Evolutionary conservation across 2,888 invertebrate species (phyloP).

Genomic region (Rhingia campestris): DNA sequence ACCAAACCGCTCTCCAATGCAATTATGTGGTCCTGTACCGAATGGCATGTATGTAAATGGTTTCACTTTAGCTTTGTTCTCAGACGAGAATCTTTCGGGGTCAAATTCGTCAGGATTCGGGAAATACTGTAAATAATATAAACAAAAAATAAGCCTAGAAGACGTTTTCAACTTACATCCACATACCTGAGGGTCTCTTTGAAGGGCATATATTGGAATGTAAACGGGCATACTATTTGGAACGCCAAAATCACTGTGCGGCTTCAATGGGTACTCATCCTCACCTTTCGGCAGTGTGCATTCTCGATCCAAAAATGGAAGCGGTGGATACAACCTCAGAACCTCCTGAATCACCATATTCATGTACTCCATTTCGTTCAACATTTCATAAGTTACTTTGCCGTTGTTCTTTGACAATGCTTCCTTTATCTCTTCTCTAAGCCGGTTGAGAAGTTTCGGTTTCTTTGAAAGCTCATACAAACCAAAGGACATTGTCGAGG

Average conservation of each 20-base stretch:
- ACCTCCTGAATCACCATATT: constrained; percentile 82
- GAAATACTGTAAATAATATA: constrained; percentile 77
- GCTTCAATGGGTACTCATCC: constrained; percentile 78
- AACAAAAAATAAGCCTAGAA: too few species aligned
- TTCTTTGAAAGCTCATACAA: constrained; percentile 82
- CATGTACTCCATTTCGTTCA: constrained; percentile 82
- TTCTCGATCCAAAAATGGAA: constrained; percentile 81
- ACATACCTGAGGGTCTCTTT: constrained; percentile 80
- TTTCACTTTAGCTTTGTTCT: constrained; percentile 77
- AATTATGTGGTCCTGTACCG: constrained; percentile 80
- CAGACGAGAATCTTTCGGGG: constrained; percentile 80
- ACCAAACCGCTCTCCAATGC: constrained; percentile 81
- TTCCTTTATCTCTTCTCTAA: constrained; percentile 82
- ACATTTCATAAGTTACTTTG: constrained; percentile 81
- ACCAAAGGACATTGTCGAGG: constrained; percentile 82
- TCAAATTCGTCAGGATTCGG: constrained; percentile 79
- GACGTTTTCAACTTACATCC: background rate
- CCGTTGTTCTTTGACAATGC: constrained; percentile 80
- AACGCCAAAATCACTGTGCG: constrained; percentile 78
- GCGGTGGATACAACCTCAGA: constrained; percentile 80
- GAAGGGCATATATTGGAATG: constrained; percentile 80
- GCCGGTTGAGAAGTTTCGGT: constrained; percentile 81
- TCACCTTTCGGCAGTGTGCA: constrained; percentile 77
- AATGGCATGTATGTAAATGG: constrained; percentile 80
- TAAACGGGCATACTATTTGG: constrained; percentile 80